Evolutionary conservation across 2,797 vertebrate species (phyloP), one percentile per base, ranked within the genome.

Genomic region (Rhinatrema bivittatum): DNA sequence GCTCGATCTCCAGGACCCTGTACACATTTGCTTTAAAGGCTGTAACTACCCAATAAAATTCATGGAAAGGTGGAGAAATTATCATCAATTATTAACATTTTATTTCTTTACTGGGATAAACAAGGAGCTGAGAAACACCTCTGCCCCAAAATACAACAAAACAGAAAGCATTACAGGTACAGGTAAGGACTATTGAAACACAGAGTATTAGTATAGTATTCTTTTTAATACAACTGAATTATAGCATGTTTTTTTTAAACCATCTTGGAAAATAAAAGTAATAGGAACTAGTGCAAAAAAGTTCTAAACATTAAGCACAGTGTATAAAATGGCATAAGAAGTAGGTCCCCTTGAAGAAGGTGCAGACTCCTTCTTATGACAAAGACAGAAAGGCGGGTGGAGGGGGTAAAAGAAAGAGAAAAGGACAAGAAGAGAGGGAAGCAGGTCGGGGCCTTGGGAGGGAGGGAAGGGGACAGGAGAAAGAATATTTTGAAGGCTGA

Each of bases 321-420:
- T 88, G 84, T 88, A 87, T 81, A 85, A 87, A 88, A 85, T 80
- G 82, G 71, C 68, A 52, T 84, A 85, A 87, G 81, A 83, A 84
- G 80, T 76, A 73, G 52, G 68, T 70, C 76, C 67, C 62, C 72
- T 62, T 55, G 32, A 50, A 67, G 74, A 55, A 51, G 66, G 62
- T 56, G 67, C 62, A 67, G 67, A 64, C 72, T 63, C 63, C 53
- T 81, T 70, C 76, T 74, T 68, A 62, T 72, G 72, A 58, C 30
- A 38, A 65, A 66, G 36, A 52, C 55, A 60, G 8, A 38, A 42
- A 42, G 38, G 16, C 50, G n/a, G n/a, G 26, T 27, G 16, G n/a
- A n/a, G n/a, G 36, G 50, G 24, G 21, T 28, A 50, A 50, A 49
- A 41, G 39, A 33, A 32, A 36, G 26, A 19, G 42, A 50, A 24